A percentile compares a stretch with the other conserved stretches of the same genome.
These are phyloP conservation scores for Gallinago nigripennis DNA, from an alignment of 2,797 vertebrate genomes.

Conservation along the genomic window DNA sequence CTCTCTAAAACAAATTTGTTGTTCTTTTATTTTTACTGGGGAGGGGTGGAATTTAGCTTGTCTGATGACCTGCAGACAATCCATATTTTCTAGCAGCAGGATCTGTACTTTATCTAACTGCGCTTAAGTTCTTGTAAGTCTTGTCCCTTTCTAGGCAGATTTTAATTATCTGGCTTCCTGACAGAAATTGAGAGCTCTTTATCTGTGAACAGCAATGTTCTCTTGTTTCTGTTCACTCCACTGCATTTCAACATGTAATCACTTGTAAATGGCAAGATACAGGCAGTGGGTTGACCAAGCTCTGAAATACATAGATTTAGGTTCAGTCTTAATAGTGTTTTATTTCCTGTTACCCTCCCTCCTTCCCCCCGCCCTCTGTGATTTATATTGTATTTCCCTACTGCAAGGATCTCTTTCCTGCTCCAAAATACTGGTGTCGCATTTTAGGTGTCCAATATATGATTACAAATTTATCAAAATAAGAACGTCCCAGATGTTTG, in stretches of 20 bases:
- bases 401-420: background rate
- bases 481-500: background rate
- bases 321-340: background rate
- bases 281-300: background rate
- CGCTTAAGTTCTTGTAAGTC: background rate
- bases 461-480: background rate
- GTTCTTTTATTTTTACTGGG: background rate
- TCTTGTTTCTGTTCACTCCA: slow-evolving; percentile 25
- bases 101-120: background rate
- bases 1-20: background rate
- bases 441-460: background rate
- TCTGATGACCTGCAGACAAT: background rate
- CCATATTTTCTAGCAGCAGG: background rate
- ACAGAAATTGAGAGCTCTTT: slow-evolving; percentile 21
- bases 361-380: accelerated
- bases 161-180: slow-evolving; percentile 10
- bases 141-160: background rate
- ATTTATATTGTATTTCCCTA: background rate
- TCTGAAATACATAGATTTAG: background rate
- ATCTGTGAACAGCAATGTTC: slow-evolving; percentile 16
- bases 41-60: background rate
- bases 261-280: background rate
- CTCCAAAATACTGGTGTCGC: background rate
- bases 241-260: background rate
- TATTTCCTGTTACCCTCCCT: background rate